These are phyloP conservation scores for Oceanites oceanicus DNA, from an alignment of 2,113 vertebrate genomes.

Conservation along the genomic window DNA sequence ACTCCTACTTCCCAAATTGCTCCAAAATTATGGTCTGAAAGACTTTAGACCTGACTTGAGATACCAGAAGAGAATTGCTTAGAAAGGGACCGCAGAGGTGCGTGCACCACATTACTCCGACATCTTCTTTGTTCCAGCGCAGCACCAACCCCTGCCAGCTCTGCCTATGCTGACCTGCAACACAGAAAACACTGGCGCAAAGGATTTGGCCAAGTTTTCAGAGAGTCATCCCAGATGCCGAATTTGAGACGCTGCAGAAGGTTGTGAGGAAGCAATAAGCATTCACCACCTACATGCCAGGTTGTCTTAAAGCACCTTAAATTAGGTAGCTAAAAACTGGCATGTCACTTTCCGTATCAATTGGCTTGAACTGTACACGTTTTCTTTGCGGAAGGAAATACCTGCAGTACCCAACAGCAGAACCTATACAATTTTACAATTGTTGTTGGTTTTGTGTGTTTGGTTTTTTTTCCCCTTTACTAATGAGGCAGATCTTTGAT, in stretches of 20 bases:
- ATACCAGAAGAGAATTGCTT: rapidly evolving
- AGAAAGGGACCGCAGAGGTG: background rate
- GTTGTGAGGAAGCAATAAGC: background rate
- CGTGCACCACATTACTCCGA: rapidly evolving
- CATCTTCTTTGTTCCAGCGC: rapidly evolving
- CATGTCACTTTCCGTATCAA: background rate
- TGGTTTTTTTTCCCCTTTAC: background rate
- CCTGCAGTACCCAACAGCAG: background rate
- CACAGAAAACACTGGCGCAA: rapidly evolving
- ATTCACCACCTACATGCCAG: background rate
- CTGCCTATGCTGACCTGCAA: rapidly evolving
- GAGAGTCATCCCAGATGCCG: background rate
- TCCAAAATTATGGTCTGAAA: background rate
- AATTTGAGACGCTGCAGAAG: background rate
- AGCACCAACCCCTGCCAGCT: background rate
- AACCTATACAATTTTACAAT: background rate
- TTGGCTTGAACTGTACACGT: background rate
- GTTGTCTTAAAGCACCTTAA: background rate
- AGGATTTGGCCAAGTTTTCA: background rate
- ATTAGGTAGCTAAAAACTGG: background rate
- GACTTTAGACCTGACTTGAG: background rate
- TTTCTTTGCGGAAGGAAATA: background rate
- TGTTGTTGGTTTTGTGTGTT: too few relatives aligned
- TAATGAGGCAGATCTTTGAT: background rate
- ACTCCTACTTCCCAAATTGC: background rate